Percentiles rank a stretch among this genome's conserved stretches.
Evolutionary conservation across 1,140 invertebrate species (phyloP).

Genomic region (Macrocentrus cingulum): DNA sequence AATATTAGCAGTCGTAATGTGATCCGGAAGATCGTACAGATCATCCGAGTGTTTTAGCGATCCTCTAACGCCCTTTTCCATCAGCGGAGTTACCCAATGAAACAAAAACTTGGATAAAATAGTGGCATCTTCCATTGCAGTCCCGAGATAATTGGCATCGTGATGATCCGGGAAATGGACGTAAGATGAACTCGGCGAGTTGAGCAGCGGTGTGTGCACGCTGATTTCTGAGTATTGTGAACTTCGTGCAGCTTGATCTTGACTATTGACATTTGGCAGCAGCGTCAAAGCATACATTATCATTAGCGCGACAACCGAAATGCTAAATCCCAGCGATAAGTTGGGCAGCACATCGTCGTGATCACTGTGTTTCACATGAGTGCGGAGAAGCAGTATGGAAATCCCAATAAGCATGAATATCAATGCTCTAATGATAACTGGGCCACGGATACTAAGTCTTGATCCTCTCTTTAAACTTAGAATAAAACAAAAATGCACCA

Average conservation of each 20-base stretch:
- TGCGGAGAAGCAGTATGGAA: constrained; percentile 40
- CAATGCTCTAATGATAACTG: constrained; percentile 63
- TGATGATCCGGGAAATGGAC: constrained; percentile 66
- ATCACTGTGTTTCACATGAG: constrained; percentile 39
- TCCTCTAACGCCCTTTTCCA: constrained; percentile 77
- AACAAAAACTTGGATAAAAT: constrained; percentile 78
- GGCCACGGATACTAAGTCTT: constrained; percentile 70
- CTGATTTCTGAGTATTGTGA: constrained; percentile 58
- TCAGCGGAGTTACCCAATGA: constrained; percentile 84
- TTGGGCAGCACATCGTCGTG: constrained; percentile 43
- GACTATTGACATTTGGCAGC: constrained; percentile 57
- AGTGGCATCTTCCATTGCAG: constrained; percentile 76
- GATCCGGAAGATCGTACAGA: constrained; percentile 80
- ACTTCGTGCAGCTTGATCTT: constrained; percentile 16
- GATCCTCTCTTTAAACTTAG: constrained; percentile 67
- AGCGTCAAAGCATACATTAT: constrained; percentile 66
- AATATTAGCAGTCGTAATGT: constrained; percentile 65
- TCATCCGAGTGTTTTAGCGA: constrained; percentile 76
- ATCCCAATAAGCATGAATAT: constrained; percentile 47
- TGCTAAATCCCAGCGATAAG: constrained; percentile 51
- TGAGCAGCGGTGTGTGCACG: constrained; percentile 53
- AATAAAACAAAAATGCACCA: constrained; percentile 76
- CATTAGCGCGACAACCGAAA: constrained; percentile 46
- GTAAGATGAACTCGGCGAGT: constrained; percentile 55
- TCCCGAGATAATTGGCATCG: constrained; percentile 71